phyloP scores from a whole-genome alignment of 2,113 vertebrate genomes.

The Chunga burmeisteri region DNA sequence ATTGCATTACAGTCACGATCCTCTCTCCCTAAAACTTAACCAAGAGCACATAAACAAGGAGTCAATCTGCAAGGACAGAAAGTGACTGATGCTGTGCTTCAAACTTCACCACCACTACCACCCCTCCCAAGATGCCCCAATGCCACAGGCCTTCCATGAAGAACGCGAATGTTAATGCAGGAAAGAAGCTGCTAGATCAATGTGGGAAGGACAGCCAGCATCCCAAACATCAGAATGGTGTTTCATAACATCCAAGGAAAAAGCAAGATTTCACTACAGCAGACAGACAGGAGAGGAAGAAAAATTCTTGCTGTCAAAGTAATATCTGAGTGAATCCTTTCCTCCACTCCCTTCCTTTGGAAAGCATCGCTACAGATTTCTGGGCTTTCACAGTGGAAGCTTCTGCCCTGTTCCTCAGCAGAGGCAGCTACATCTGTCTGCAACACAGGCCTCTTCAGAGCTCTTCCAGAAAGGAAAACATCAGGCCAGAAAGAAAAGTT shows the following conservation, averaged over 20 bases:
- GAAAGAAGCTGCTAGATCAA: background rate
- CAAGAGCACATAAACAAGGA: background rate
- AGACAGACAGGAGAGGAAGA: background rate
- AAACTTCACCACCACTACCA: background rate
- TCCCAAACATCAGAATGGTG: background rate
- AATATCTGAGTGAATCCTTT: background rate
- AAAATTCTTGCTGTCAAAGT: background rate
- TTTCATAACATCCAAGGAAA: background rate
- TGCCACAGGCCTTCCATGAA: background rate
- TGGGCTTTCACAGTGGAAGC: background rate
- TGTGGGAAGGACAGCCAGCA: background rate
- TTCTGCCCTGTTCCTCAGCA: background rate
- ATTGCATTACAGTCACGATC: background rate
- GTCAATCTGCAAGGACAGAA: background rate
- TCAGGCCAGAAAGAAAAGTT: background rate
- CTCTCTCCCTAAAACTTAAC: constrained; percentile 9
- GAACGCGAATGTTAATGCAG: background rate
- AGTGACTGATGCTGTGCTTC: constrained; percentile 9
- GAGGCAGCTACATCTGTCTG: background rate
- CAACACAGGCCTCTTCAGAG: background rate
- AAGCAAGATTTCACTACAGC: background rate
- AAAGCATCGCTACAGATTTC: background rate
- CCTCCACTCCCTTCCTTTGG: background rate
- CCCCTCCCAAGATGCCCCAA: background rate
- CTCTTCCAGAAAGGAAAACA: background rate